Evolutionary conservation across 2,797 vertebrate species (phyloP).

Genomic region (Typhlichthys eigenmanni): DNA sequence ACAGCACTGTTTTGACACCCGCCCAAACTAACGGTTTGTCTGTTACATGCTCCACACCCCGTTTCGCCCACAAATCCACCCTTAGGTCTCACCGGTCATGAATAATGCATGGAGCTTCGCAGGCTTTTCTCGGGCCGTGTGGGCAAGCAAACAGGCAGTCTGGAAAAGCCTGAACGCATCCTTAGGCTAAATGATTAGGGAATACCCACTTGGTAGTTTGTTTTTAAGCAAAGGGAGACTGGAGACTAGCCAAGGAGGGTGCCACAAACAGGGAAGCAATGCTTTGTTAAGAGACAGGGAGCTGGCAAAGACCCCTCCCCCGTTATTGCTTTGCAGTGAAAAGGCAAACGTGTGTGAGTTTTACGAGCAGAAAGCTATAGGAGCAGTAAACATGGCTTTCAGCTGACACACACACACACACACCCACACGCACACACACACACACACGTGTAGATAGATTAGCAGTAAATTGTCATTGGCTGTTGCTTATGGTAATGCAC

Average conservation of each 20-base stretch:
- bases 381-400: constrained; percentile 74
- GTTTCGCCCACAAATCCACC: constrained; percentile 39
- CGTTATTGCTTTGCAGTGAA: constrained; percentile 19
- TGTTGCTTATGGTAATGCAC: constrained; percentile 35
- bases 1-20: constrained; percentile 27
- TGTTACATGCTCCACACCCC: constrained; percentile 25
- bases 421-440: constrained; percentile 14
- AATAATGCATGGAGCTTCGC: constrained; percentile 41
- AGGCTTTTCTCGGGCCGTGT: constrained; percentile 32
- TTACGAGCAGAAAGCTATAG: constrained; percentile 77
- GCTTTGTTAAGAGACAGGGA: constrained; percentile 4
- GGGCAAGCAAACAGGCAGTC: constrained; percentile 41
- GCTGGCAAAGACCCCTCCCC: constrained; percentile 1
- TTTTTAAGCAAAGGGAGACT: constrained; percentile 13
- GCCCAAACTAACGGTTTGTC: background rate
- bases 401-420: constrained; percentile 50
- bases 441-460: constrained; percentile 53
- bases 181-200: constrained; percentile 56
- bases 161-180: constrained; percentile 43
- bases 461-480: constrained; percentile 29
- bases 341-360: constrained; percentile 50
- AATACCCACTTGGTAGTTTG: constrained; percentile 37
- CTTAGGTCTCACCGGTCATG: constrained; percentile 25
- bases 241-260: constrained; percentile 24
- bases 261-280: background rate